Conservation (phyloP, 1,140 invertebrate genomes). For the Heliconius hewitsoni region DNA sequence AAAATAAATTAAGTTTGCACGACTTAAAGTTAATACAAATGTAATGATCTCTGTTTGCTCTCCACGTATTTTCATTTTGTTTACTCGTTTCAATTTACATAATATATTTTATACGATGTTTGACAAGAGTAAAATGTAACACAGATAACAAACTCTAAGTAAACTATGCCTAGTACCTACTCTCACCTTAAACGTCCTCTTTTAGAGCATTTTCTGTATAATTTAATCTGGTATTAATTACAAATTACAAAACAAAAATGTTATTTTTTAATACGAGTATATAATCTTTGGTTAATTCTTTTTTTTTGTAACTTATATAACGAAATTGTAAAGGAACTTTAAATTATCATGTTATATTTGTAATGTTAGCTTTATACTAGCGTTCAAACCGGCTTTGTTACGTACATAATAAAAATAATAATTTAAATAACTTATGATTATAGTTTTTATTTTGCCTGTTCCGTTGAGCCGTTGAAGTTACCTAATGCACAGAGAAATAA, state of each 20-base stretch:
- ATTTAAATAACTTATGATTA: too few relatives aligned
- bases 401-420: too few relatives aligned
- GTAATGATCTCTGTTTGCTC: constrained; percentile 57
- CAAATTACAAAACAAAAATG: too few relatives aligned
- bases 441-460: background rate
- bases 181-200: constrained; percentile 26
- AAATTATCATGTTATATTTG: background rate
- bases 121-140: constrained; percentile 41
- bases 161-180: constrained; percentile 28
- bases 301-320: background rate
- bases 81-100: constrained; percentile 40
- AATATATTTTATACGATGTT: constrained; percentile 36
- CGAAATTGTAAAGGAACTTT: constrained; percentile 13
- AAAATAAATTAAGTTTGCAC: constrained; percentile 32
- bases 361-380: background rate
- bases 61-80: constrained; percentile 47
- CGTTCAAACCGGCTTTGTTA: too few relatives aligned
- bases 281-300: too few relatives aligned
- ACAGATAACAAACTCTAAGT: constrained; percentile 33
- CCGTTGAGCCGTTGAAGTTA: background rate
- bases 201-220: constrained; percentile 1
- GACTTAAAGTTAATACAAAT: constrained; percentile 42
- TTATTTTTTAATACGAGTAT: too few relatives aligned
- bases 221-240: background rate
- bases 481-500: too few relatives aligned